Conservation (phyloP, 2,797 vertebrate species). For the Scolopax rusticola region DNA sequence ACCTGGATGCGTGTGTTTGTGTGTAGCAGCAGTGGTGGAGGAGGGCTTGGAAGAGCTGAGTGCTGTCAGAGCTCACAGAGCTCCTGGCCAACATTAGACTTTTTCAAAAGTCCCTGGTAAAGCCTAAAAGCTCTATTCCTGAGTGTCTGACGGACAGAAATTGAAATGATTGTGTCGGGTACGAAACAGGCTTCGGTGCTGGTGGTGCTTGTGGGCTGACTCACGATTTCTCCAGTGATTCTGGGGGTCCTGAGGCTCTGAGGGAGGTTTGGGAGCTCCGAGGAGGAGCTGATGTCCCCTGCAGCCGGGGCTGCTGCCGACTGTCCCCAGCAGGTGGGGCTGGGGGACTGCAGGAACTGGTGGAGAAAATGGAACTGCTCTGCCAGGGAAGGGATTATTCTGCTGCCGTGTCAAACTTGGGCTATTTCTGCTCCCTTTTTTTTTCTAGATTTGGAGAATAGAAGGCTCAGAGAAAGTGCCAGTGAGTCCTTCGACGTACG, state of each 20-base stretch:
- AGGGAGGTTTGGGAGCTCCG: background rate
- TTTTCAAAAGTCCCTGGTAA: fast-evolving
- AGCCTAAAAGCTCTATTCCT: background rate
- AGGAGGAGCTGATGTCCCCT: background rate
- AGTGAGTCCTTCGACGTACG: slow-evolving; percentile 85
- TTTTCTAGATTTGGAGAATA: slow-evolving; percentile 92
- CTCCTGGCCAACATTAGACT: background rate
- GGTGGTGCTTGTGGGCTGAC: background rate
- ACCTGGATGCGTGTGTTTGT: background rate
- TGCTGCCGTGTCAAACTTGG: fast-evolving
- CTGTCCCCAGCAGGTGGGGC: slow-evolving; percentile 22
- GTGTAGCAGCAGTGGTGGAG: background rate
- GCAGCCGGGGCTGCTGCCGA: background rate
- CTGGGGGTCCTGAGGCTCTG: background rate
- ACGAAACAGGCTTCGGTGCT: background rate
- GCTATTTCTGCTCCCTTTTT: background rate
- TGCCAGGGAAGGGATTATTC: background rate
- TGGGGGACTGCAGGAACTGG: background rate
- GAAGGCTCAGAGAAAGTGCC: slow-evolving; percentile 89
- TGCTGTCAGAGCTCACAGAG: background rate
- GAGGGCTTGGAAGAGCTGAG: background rate
- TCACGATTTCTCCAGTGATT: background rate
- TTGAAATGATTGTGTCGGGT: background rate
- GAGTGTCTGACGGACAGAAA: background rate
- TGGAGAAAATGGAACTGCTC: background rate